These are phyloP conservation scores for Hydraecia micacea DNA, from an alignment of 2,888 invertebrate genomes.

Conservation along the genomic window DNA sequence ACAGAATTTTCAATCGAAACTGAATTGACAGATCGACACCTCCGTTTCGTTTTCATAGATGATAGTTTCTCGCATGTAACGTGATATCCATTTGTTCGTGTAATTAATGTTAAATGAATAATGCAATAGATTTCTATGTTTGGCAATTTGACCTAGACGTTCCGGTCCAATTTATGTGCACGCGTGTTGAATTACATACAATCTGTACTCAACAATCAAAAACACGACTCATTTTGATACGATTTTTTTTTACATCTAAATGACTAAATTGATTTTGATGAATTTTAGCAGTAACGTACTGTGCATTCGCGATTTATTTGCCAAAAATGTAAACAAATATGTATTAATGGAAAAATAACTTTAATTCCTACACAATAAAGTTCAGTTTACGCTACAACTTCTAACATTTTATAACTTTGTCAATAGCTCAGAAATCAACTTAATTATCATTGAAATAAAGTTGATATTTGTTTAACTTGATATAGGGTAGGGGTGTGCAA, in stretches of 20 bases:
- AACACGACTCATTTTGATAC: background rate
- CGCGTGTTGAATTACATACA: constrained; percentile 32
- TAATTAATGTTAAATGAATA: constrained; percentile 5
- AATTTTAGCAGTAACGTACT: background rate
- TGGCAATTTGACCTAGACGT: constrained; percentile 39
- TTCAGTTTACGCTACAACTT: too few relatives aligned
- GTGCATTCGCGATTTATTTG: too few relatives aligned
- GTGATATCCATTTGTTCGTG: constrained; percentile 3
- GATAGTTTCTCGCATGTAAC: background rate
- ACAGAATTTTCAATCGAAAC: background rate
- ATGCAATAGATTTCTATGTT: constrained; percentile 45
- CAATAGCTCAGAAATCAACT: too few relatives aligned
- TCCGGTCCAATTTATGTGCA: constrained; percentile 35
- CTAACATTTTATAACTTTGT: too few relatives aligned
- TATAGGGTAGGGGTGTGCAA: too few relatives aligned
- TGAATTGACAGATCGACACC: background rate
- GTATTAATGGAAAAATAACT: too few relatives aligned
- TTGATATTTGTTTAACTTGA: too few relatives aligned
- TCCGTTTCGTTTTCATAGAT: background rate
- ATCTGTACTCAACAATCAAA: background rate
- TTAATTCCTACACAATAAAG: too few relatives aligned
- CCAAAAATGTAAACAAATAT: too few relatives aligned
- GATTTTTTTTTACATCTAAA: background rate
- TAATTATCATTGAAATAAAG: too few relatives aligned
- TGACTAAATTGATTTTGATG: background rate